A percentile compares a stretch with the other conserved stretches of the same genome.
Conservation (phyloP, 2,888 invertebrate genomes). For the Formica aserva region DNA sequence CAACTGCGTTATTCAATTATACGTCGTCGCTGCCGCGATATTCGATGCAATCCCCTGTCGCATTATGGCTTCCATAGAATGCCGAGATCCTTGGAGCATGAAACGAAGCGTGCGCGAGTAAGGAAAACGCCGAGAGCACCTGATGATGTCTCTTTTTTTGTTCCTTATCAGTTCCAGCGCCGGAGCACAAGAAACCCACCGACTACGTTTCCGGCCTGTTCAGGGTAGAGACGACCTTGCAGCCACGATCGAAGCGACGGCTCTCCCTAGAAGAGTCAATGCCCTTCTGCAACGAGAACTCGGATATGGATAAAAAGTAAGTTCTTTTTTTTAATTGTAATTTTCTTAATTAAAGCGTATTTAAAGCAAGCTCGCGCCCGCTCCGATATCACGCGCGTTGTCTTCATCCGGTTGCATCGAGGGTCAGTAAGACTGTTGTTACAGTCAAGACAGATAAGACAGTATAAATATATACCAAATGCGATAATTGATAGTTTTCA, state of each 20-base stretch:
- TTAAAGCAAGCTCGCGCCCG: conserved; percentile 17
- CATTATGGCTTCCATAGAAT: conserved; percentile 61
- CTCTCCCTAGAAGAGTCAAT: conserved; percentile 80
- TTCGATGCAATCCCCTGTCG: conserved; percentile 51
- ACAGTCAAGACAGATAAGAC: conserved; percentile 32
- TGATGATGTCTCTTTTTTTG: conserved; percentile 60
- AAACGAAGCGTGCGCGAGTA: conserved; percentile 43
- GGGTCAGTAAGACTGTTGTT: conserved; percentile 28
- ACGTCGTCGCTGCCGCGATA: conserved; percentile 55
- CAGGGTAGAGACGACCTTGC: conserved; percentile 87
- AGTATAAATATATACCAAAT: conserved; percentile 41
- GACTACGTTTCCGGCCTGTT: conserved; percentile 91
- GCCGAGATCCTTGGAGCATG: conserved; percentile 56
- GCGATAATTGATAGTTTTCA: conserved; percentile 51
- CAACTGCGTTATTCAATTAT: conserved; percentile 79
- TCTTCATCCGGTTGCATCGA: conserved; percentile 20
- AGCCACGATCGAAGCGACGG: conserved; percentile 85
- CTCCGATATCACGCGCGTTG: conserved; percentile 42
- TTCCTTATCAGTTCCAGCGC: conserved; percentile 87
- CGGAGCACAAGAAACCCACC: conserved; percentile 90
- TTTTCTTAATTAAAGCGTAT: conserved; percentile 34
- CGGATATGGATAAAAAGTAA: conserved; percentile 78
- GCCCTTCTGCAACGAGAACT: conserved; percentile 76
- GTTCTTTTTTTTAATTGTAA: conserved; percentile 35
- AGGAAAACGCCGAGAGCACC: conserved; percentile 29